Conservation (phyloP, 2,113 vertebrate genomes). For the Indicator indicator region DNA sequence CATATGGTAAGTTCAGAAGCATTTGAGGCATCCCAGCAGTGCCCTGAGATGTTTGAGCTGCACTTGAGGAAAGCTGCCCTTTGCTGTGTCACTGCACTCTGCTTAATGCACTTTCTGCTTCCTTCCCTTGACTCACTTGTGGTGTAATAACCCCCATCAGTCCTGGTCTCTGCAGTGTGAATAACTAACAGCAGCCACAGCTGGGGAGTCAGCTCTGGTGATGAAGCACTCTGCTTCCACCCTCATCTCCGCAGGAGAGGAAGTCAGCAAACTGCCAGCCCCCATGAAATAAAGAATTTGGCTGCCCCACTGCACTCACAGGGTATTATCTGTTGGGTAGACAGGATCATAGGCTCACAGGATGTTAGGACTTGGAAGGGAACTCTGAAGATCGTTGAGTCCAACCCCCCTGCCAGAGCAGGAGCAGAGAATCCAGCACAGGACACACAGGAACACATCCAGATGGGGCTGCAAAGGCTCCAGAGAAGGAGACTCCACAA, state of each 20-base stretch:
- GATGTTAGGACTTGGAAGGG: no score
- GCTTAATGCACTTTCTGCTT: background rate
- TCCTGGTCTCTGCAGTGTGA: background rate
- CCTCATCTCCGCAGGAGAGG: constrained; percentile 2
- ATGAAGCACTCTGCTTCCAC: background rate
- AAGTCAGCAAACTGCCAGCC: constrained; percentile 28
- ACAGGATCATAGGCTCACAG: no score
- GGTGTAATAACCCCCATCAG: background rate
- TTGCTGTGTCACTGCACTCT: background rate
- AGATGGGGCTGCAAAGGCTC: no score
- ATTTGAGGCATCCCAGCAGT: background rate
- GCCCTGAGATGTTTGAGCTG: background rate
- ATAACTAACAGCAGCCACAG: background rate
- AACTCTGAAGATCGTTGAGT: no score
- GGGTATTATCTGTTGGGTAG: background rate
- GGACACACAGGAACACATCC: no score
- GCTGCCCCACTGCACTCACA: background rate
- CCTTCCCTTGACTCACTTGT: background rate
- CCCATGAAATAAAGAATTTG: background rate
- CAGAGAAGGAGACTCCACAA: no score
- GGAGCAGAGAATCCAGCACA: no score
- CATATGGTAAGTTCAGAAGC: background rate
- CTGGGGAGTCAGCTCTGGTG: rapidly evolving
- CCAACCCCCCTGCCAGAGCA: no score
- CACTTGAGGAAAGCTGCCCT: background rate